Conservation (phyloP, 2,113 vertebrate species). For the Phyllopteryx taeniolatus region DNA sequence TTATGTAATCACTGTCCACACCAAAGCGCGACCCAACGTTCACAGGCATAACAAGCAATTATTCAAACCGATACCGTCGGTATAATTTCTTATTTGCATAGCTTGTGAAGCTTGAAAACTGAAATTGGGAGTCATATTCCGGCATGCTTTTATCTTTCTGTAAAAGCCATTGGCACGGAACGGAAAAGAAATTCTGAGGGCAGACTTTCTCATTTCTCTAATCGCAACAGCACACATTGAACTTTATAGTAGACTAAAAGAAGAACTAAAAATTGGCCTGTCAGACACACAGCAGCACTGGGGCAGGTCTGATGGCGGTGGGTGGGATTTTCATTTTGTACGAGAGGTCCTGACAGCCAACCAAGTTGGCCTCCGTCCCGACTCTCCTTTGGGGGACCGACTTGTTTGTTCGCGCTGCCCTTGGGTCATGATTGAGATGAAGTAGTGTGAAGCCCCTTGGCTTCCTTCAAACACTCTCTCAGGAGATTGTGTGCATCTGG, state of each 20-base stretch:
- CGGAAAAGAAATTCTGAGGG: not conserved
- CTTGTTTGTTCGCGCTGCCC: conserved; percentile 58
- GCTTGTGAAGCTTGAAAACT: conserved; percentile 6
- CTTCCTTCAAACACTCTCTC: conserved; percentile 40
- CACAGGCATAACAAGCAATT: conserved; percentile 6
- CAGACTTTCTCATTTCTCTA: not conserved
- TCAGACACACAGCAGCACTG: not conserved
- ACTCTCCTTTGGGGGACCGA: conserved; percentile 46
- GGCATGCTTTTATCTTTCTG: conserved; percentile 30
- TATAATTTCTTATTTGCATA: conserved; percentile 8
- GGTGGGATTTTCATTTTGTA: not conserved
- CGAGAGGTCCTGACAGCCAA: conserved; percentile 34
- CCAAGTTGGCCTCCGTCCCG: conserved; percentile 22
- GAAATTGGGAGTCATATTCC: conserved; percentile 20
- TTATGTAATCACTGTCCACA: conserved; percentile 15
- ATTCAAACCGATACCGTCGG: conserved; percentile 3
- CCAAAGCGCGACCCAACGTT: conserved; percentile 5
- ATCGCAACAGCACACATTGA: not conserved
- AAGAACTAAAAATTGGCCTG: conserved; percentile 3
- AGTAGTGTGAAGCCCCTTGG: conserved; percentile 30
- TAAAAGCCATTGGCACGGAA: not conserved
- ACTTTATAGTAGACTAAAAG: not conserved
- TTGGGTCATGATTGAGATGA: conserved; percentile 51
- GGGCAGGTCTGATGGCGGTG: not conserved
- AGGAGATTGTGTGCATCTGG: conserved; percentile 43